phyloP scores from a whole-genome alignment of 1,140 invertebrate species.

The Himalopsyche phryganea region DNA sequence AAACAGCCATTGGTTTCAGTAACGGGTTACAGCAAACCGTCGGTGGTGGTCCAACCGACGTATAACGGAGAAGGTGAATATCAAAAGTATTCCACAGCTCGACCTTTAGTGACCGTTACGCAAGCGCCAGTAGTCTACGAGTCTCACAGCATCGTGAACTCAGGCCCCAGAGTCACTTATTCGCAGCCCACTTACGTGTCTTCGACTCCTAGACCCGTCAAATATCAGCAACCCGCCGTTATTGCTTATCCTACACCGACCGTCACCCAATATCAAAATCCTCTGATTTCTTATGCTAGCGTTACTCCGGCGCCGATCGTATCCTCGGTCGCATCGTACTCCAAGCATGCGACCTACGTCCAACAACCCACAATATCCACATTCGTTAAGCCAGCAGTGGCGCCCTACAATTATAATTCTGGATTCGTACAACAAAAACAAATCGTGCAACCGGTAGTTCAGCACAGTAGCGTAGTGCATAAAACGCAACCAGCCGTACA shows the following conservation, averaged over 20 bases:
- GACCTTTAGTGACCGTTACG: conserved; percentile 12
- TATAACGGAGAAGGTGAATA: conserved; percentile 20
- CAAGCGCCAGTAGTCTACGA: conserved; percentile 17
- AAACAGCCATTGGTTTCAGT: conserved; percentile 36
- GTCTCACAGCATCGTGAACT: conserved; percentile 1
- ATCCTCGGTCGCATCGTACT: conserved; percentile 32
- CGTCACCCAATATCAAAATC: conserved; percentile 45
- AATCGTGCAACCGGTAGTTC: background rate
- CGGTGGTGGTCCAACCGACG: conserved; percentile 16
- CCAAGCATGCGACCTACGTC: conserved; percentile 39
- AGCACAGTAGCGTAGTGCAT: conserved; percentile 22
- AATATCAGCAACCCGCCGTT: conserved; percentile 18
- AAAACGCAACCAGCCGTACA: conserved; percentile 15
- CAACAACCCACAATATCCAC: conserved; percentile 38
- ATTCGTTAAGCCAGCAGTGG: conserved; percentile 20
- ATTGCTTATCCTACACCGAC: conserved; percentile 32
- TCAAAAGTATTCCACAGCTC: conserved; percentile 10
- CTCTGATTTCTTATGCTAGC: conserved; percentile 42
- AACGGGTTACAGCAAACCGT: conserved; percentile 36
- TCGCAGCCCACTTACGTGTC: conserved; percentile 22
- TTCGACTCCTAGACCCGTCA: conserved; percentile 27
- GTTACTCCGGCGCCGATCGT: conserved; percentile 36
- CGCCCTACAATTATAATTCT: conserved; percentile 1
- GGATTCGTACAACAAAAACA: background rate
- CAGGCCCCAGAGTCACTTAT: conserved; percentile 26